A percentile compares a stretch with the other conserved stretches of the same genome.
Conservation (phyloP, 2,888 invertebrate genomes). For the Plagodis pulveraria region DNA sequence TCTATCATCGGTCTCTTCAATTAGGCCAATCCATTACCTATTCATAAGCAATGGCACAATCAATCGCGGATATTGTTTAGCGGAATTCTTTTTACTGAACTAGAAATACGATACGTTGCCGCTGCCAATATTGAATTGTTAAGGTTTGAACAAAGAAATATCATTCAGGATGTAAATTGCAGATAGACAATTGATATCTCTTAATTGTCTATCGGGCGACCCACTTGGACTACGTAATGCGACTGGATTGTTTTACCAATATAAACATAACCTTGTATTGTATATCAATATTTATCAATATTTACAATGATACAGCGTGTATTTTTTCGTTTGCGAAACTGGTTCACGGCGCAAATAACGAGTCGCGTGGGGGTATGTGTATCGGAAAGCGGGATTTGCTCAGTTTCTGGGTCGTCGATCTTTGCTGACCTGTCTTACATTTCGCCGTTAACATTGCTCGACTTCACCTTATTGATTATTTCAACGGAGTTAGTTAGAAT, state of each 20-base stretch:
- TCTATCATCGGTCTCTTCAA: conserved; percentile 29
- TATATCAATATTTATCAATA: conserved; percentile 34
- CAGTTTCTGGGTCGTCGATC: conserved; percentile 75
- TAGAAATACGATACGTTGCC: no score
- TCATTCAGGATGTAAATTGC: conserved; percentile 23
- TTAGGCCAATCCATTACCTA: conserved; percentile 30
- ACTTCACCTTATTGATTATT: conserved; percentile 28
- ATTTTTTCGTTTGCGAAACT: conserved; percentile 44
- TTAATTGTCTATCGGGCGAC: conserved; percentile 4
- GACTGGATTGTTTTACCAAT: not conserved
- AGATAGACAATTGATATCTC: conserved; percentile 11
- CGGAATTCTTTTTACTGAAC: conserved; percentile 4
- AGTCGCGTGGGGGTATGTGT: conserved; percentile 51
- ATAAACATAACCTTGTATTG: conserved; percentile 12
- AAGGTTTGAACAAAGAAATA: conserved; percentile 1
- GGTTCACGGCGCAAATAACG: conserved; percentile 49
- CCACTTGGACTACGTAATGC: conserved; percentile 5
- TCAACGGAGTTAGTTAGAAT: no score
- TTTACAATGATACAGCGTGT: conserved; percentile 33
- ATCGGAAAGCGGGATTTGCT: conserved; percentile 59
- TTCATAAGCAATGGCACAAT: conserved; percentile 25
- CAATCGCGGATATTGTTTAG: conserved; percentile 20
- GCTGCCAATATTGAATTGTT: no score
- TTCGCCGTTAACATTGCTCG: conserved; percentile 44
- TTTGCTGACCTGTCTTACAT: conserved; percentile 63